Base-by-base conservation (phyloP, 2,888 invertebrate species). In the Catocala sponsa region DNA sequence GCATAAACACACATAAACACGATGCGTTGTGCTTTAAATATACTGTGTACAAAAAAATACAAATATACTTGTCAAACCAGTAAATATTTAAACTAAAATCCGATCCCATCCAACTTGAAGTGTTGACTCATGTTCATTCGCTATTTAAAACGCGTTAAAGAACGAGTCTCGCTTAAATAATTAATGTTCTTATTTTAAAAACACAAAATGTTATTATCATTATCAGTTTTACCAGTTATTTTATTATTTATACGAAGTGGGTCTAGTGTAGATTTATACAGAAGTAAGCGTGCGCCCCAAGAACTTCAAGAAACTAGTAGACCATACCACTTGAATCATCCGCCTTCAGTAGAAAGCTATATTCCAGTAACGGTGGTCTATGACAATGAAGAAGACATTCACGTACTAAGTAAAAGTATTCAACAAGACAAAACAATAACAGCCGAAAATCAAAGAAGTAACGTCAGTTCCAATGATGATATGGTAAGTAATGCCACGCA, bases 61-160 rank as follows among this genome's bases (percentile, higher is more conserved):
- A 54, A 35, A 57, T 50, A 54, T 11, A 41, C 88, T 89, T 78
- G 91, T 88, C 88, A 82, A 87, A 90, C 90, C 77, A 83, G 89
- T 90, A 80, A 80, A 84, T 85, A 83, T 85, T 82, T 85, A 81
- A 82, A 82, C 83, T 81, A 83, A 80, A 85, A 80, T 25, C 25
- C 2, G 25, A 25, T 25, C 64, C 63, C 64, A 83, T 79, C 81
- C 75, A 71, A 72, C 73, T 76, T 76, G 76, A 63, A 56, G 63
- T 76, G 78, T 81, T 86, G 84, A 88, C 73, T 88, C 87, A 85
- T 86, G 81, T 83, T 86, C 89, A 91, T 88, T 77, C 85, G 80
- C 81, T 77, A 74, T 79, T 80, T 82, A 70, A 86, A 83, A 72
- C 86, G 88, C 78, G 86, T 80, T 63, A 68, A 84, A 79, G 82